These are phyloP conservation scores for Halcyon badia DNA, from an alignment of 2,797 vertebrate genomes.

Conservation along the genomic window DNA sequence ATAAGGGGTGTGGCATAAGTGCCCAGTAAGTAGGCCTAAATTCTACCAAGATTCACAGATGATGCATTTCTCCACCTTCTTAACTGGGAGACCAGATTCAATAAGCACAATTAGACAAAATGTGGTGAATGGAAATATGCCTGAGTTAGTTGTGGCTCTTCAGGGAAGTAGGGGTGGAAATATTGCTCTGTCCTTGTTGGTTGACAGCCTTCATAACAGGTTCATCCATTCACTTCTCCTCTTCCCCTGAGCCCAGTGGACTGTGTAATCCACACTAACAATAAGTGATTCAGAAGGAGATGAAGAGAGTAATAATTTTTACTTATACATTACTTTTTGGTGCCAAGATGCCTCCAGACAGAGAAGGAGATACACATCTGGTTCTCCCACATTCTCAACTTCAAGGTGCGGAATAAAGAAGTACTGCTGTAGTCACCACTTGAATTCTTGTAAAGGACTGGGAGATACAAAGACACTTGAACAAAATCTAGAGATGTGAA, in stretches of 20 bases:
- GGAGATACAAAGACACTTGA: neutral
- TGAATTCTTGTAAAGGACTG: neutral
- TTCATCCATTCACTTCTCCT: neutral
- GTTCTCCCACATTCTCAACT: neutral
- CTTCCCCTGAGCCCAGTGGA: neutral
- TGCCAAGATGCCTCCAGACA: neutral
- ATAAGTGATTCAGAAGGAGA: neutral
- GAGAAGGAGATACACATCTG: neutral
- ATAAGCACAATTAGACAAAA: neutral
- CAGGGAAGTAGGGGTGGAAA: neutral
- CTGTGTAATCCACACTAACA: neutral
- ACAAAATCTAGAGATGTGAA: neutral
- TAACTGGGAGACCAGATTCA: neutral
- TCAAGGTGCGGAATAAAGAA: neutral
- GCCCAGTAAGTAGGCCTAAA: neutral
- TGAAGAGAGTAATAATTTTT: neutral
- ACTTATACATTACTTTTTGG: neutral
- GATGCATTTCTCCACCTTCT: neutral
- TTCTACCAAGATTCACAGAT: neutral
- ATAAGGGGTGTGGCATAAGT: neutral
- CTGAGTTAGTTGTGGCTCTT: neutral
- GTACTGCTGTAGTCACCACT: neutral
- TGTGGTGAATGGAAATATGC: neutral
- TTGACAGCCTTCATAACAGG: neutral
- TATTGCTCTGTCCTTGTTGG: neutral